These are phyloP conservation scores for Heterotis niloticus DNA, from an alignment of 2,113 vertebrate genomes.

Conservation along the genomic window DNA sequence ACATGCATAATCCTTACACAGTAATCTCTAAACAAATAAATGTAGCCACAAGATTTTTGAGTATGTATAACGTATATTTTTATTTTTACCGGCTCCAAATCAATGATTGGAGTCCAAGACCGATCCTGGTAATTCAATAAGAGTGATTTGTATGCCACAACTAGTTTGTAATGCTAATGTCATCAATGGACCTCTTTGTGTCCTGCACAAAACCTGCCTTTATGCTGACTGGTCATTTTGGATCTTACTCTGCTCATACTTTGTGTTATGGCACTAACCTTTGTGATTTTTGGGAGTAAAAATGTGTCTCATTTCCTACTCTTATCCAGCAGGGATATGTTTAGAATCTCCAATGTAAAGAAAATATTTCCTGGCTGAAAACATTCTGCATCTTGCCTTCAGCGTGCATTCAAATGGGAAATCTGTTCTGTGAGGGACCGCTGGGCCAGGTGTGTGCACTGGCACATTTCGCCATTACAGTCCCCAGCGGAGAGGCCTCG, in stretches of 20 bases:
- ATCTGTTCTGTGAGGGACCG: too few species aligned
- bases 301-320: background rate
- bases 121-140: background rate
- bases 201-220: background rate
- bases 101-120: background rate
- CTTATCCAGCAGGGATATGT: too few species aligned
- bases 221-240: background rate
- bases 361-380: background rate
- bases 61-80: background rate
- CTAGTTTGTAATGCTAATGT: background rate
- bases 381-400: background rate
- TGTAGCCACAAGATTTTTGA: too few species aligned
- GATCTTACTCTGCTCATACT: background rate
- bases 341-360: too few species aligned
- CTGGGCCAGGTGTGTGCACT: too few species aligned
- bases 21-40: too few species aligned
- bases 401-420: background rate
- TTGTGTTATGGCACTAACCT: conserved; percentile 4
- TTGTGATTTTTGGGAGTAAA: background rate
- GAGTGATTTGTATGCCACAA: background rate
- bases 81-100: background rate
- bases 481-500: too few species aligned
- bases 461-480: too few species aligned
- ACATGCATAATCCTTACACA: too few species aligned
- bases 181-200: background rate